A percentile compares a stretch with the other conserved stretches of the same genome.
These are phyloP conservation scores for Castor canadensis DNA, from an alignment of 2,113 vertebrate genomes.

Conservation along the genomic window DNA sequence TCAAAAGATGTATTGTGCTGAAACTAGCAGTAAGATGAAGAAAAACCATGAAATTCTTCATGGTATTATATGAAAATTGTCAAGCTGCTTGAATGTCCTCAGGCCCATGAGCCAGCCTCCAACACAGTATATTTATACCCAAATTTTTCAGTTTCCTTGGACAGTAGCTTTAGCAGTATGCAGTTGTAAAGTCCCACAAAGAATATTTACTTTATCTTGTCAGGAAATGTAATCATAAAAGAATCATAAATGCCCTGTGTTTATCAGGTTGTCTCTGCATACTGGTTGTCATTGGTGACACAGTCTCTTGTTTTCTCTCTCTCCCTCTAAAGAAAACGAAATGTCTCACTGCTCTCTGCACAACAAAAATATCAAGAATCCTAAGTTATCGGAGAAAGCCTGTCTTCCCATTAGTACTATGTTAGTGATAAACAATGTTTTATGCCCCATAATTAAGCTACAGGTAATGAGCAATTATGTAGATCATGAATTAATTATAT, in stretches of 20 bases:
- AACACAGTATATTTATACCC: slow-evolving; percentile 77
- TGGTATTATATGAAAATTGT: slow-evolving; percentile 80
- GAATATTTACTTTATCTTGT: slow-evolving; percentile 84
- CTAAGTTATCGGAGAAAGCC: slow-evolving; percentile 75
- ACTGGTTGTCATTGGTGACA: slow-evolving; percentile 82
- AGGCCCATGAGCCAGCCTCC: slow-evolving; percentile 73
- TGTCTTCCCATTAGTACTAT: slow-evolving; percentile 74
- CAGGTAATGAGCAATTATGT: slow-evolving; percentile 84
- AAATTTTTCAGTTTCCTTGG: slow-evolving; percentile 78
- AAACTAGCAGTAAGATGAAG: slow-evolving; percentile 76
- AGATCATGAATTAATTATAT: slow-evolving; percentile 84
- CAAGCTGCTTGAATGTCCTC: slow-evolving; percentile 75
- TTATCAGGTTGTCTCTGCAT: slow-evolving; percentile 80
- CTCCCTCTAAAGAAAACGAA: slow-evolving; percentile 79
- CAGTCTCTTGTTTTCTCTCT: slow-evolving; percentile 63
- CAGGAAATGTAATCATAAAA: slow-evolving; percentile 82
- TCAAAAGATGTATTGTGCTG: slow-evolving; percentile 79
- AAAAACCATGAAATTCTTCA: slow-evolving; percentile 80
- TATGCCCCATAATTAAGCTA: slow-evolving; percentile 84
- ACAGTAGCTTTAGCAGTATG: slow-evolving; percentile 78
- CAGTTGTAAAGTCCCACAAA: slow-evolving; percentile 80
- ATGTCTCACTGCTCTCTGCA: slow-evolving; percentile 81
- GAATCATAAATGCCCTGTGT: slow-evolving; percentile 82
- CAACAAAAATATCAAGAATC: slow-evolving; percentile 69
- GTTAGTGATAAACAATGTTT: slow-evolving; percentile 84